Evolutionary conservation across 1,140 invertebrate genomes (phyloP), one percentile per base, ranked within the genome.

Genomic region (Drosophila pseudoobscura): DNA sequence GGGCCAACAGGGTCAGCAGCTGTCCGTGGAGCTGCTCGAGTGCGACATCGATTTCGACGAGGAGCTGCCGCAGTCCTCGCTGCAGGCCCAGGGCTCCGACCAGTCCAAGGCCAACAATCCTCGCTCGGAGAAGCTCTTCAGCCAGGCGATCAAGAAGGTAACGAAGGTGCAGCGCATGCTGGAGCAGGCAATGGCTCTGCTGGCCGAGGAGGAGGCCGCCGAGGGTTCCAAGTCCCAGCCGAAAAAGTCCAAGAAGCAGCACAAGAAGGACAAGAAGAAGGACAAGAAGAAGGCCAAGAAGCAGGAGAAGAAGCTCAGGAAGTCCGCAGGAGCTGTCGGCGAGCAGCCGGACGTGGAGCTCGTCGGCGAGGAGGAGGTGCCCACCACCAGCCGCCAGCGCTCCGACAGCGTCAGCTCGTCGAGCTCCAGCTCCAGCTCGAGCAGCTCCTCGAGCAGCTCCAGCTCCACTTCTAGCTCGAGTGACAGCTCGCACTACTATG

Each of bases 111-210:
- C 39, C 13, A 31, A 20, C 13, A 39, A 39, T 5, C 35, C 3
- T 0, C 35, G 26, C 1, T 49, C 44, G 8, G 26, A 20, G 43
- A 68, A 59, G 51, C 58, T 76, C 4, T 58, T 71, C 29, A 35
- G 35, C 46, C 76, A 82, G 63, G 85, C 85, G 11, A 64, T 89
- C 41, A 85, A 79, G 52, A 82, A 76, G 59, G 75, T 82, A 11
- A 24, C 8, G 15, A 89, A 84, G 58, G 77, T 75, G 17, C 77
- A 89, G 44, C 29, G 60, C 6, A 73, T 85, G 78, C 64, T 89
- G 62, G 58, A 82, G 43, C 29, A 63, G 22, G 78, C 75, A 0
- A 63, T 80, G 35, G 8, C 56, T 6, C 66, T 79, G 47, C 61
- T 89, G 53, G 58, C 58, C 41, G 61, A 63, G 49, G 64, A 80